These are phyloP conservation scores for Alauda arvensis DNA, from an alignment of 2,797 vertebrate species.

Conservation along the genomic window DNA sequence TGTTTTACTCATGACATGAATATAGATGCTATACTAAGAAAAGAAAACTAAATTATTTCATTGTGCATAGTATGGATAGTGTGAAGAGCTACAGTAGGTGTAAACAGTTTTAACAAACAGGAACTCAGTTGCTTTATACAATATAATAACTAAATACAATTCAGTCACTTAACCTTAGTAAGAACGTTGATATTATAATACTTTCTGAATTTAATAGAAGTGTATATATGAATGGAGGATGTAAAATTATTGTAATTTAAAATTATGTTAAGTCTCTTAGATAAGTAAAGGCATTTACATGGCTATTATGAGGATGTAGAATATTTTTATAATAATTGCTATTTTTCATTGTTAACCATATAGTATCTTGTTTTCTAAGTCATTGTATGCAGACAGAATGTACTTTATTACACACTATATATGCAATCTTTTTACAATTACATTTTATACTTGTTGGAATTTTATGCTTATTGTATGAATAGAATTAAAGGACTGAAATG, in stretches of 20 bases:
- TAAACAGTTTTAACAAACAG: slow-evolving; percentile 52
- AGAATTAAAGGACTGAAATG: slow-evolving; percentile 54
- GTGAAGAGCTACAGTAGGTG: slow-evolving; percentile 44
- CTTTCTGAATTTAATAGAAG: slow-evolving; percentile 65
- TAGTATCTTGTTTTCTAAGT: slow-evolving; percentile 69
- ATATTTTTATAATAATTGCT: slow-evolving; percentile 72
- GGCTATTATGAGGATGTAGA: slow-evolving; percentile 63
- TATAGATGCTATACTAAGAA: slow-evolving; percentile 4
- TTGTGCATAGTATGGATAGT: neutral
- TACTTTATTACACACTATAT: slow-evolving; percentile 46
- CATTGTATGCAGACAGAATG: slow-evolving; percentile 50
- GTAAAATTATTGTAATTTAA: slow-evolving; percentile 71
- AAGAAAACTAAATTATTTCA: slow-evolving; percentile 9
- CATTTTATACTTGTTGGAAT: slow-evolving; percentile 54
- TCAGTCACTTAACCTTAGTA: slow-evolving; percentile 71
- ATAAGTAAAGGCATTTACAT: slow-evolving; percentile 67
- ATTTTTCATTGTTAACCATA: slow-evolving; percentile 71
- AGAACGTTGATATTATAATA: slow-evolving; percentile 62
- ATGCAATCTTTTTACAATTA: slow-evolving; percentile 57
- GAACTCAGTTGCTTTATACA: slow-evolving; percentile 43
- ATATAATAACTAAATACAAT: slow-evolving; percentile 61
- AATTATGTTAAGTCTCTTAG: slow-evolving; percentile 67
- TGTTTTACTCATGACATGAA: slow-evolving; percentile 50
- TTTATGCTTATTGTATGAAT: slow-evolving; percentile 56
- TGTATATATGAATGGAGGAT: slow-evolving; percentile 61